A percentile compares a stretch with the other conserved stretches of the same genome.
These are phyloP conservation scores for Microtus oregoni DNA, from an alignment of 2,113 vertebrate genomes.

Conservation along the genomic window DNA sequence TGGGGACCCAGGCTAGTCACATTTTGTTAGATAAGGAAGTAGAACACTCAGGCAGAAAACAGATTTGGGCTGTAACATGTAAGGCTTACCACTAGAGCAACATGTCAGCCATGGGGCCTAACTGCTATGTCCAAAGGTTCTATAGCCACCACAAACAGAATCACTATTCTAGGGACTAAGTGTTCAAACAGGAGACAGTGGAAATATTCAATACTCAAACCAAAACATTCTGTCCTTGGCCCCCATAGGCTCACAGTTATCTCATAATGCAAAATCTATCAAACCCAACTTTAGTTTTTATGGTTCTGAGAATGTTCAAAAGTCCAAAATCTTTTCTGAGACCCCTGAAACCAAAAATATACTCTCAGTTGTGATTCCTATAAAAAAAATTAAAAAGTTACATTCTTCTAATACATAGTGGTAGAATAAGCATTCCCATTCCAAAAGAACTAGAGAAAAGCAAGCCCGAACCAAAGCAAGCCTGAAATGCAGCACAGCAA, in stretches of 20 bases:
- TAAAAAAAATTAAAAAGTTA: background rate
- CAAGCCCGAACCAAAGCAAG: background rate
- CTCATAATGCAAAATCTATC: background rate
- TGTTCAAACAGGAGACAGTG: background rate
- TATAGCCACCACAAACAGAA: background rate
- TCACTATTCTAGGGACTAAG: background rate
- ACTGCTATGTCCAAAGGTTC: background rate
- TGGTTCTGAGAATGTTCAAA: background rate
- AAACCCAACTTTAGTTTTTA: background rate
- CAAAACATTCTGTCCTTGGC: background rate
- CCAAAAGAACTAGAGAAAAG: background rate
- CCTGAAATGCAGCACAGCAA: background rate
- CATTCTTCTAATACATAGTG: background rate
- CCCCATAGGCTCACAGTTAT: background rate
- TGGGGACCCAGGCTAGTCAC: background rate
- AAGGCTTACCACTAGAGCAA: background rate
- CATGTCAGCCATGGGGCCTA: background rate
- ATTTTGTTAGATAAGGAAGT: background rate
- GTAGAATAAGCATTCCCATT: background rate
- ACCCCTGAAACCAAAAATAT: background rate
- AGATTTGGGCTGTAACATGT: background rate
- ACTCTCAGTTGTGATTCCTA: background rate
- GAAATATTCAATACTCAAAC: background rate
- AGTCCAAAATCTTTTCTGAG: background rate
- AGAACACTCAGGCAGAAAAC: background rate